Percentiles rank a stretch among this genome's conserved stretches.
Conservation (phyloP, 2,113 vertebrate genomes). For the Ia io region DNA sequence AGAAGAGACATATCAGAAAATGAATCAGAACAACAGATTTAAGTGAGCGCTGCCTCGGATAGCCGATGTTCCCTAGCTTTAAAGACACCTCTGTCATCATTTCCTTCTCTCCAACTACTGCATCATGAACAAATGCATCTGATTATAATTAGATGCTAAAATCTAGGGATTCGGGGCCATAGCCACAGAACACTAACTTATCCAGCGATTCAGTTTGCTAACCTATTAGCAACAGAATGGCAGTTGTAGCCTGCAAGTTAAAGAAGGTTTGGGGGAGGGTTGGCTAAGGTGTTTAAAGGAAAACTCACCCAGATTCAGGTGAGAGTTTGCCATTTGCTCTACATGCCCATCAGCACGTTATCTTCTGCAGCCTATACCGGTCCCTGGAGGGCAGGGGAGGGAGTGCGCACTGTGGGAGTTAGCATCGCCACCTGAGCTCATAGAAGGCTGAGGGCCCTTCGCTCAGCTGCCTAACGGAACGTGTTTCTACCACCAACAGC, state of each 20-base stretch:
- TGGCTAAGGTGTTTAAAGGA: not conserved
- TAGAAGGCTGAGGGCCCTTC: not conserved
- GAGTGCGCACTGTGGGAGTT: rapidly evolving
- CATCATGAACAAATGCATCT: not conserved
- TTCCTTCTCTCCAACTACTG: not conserved
- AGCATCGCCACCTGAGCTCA: too few relatives aligned
- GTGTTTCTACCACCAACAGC: not conserved
- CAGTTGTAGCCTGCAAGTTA: not conserved
- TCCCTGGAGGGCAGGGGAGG: not conserved
- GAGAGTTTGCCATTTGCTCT: not conserved
- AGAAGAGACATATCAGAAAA: not conserved
- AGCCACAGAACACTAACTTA: not conserved
- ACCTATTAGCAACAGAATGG: not conserved
- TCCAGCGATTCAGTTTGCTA: not conserved
- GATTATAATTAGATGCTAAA: not conserved
- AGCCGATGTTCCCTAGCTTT: not conserved
- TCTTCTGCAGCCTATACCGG: not conserved
- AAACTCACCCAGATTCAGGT: not conserved
- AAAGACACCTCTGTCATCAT: not conserved
- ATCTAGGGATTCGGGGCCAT: not conserved
- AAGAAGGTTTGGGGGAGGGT: not conserved
- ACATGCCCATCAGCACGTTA: not conserved
- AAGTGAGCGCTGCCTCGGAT: not conserved
- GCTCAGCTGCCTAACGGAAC: too few relatives aligned
- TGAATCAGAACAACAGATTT: not conserved